phyloP scores from a whole-genome alignment of 2,113 vertebrate species.

The Tympanuchus pallidicinctus region DNA sequence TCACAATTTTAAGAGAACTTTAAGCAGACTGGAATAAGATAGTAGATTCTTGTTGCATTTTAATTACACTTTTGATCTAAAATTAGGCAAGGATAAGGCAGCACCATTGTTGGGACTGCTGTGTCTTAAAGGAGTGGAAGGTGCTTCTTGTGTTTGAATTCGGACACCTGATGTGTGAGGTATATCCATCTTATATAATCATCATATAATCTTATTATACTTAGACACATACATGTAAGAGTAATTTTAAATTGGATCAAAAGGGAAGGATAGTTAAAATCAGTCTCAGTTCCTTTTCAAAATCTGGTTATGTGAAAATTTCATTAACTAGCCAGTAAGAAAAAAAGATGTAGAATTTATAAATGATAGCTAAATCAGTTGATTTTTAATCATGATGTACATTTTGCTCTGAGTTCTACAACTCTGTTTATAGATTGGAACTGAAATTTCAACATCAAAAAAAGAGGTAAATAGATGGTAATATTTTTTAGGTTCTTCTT shows the following conservation, averaged over 20 bases:
- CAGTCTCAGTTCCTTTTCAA: not conserved
- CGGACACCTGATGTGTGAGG: not conserved
- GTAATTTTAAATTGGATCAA: not conserved
- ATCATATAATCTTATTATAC: not conserved
- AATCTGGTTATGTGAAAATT: not conserved
- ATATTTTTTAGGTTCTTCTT: not conserved
- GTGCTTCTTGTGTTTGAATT: not conserved
- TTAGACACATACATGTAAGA: not conserved
- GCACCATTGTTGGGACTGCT: rapidly evolving
- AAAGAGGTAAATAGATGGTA: not conserved
- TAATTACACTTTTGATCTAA: not conserved
- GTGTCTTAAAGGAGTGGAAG: not conserved
- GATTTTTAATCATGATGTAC: not conserved
- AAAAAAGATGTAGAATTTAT: not conserved
- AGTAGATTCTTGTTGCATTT: not conserved
- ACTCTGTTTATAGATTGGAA: not conserved
- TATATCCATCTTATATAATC: not conserved
- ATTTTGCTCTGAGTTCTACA: not conserved
- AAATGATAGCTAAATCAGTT: not conserved
- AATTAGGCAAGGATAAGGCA: not conserved
- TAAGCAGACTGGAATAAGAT: not conserved
- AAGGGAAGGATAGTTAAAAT: not conserved
- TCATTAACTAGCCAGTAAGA: not conserved
- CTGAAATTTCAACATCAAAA: not conserved
- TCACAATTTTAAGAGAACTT: not conserved